Evolutionary conservation across 2,113 vertebrate species (phyloP), one percentile per base, ranked within the genome.

Genomic region (Rhinoderma darwinii): DNA sequence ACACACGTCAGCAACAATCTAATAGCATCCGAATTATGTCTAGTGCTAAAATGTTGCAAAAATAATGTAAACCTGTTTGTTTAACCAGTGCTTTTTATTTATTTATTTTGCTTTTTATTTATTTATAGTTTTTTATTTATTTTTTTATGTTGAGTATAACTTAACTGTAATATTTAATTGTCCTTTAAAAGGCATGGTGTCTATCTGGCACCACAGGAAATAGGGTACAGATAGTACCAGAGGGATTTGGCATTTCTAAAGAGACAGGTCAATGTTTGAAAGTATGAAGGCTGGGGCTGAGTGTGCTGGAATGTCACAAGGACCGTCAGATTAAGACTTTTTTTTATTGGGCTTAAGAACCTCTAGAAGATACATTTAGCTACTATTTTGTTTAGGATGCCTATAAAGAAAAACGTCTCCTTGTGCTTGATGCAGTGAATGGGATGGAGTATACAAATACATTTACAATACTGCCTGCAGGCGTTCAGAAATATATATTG

Each of bases 151-250:
- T 68, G 30, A 18, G n/a, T 25, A 39, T 39, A 59, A 10, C 25
- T 25, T 35, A 32, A 2, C 35, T 20, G 39, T 56, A 79, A 35
- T 50, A 14, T 2, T 32, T 43, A 79, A 80, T 37, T 80, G 18
- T 59, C 54, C 54, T 41, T 76, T 50, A 27, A 44, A 76, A 61
- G 32, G n/a, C 32, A 79, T 44, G 25, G 17, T 75, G 44, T 75
- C 41, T 44, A 41, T 39, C 30, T 80, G 35, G 78, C 37, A 25
- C 78, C 78, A 80, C 35, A 80, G 35, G 77, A 79, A 79, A 79
- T 1, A 59, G 51, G 51, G 5, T 18, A 77, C 20, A 77, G 44
- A 32, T 30, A 50, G 27, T 10, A 17, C 78, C 78, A n/a, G 37
- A 22, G 54, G 37, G 51, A 80, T 61, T 80, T 39, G 30, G 54